Conservation (phyloP, 2,888 invertebrate genomes). For the Yponomeuta evonymella region DNA sequence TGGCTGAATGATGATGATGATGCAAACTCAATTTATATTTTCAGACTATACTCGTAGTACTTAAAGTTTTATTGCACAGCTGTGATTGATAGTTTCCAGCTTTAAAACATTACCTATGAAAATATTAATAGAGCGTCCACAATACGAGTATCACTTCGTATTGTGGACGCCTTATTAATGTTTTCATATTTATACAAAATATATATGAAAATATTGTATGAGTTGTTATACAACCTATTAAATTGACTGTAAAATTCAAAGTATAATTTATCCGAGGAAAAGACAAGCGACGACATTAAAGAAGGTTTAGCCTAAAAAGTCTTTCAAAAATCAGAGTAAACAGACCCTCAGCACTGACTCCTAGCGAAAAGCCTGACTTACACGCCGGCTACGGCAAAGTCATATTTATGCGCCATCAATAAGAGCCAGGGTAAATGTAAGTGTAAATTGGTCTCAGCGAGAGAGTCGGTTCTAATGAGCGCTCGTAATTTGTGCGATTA, state of each 20-base stretch:
- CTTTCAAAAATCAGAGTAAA: conserved; percentile 1
- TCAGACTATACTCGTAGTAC: too few species aligned
- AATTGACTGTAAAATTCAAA: background rate
- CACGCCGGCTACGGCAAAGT: background rate
- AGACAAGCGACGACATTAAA: background rate
- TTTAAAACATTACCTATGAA: too few species aligned
- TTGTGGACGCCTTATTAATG: too few species aligned
- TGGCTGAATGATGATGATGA: too few species aligned
- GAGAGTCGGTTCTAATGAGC: conserved; percentile 7
- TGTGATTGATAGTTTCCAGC: too few species aligned
- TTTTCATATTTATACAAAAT: too few species aligned
- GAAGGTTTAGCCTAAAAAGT: background rate
- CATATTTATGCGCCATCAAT: background rate
- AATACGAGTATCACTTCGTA: too few species aligned
- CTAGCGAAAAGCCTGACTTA: background rate
- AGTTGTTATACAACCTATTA: background rate
- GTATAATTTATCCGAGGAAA: background rate
- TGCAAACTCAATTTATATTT: too few species aligned
- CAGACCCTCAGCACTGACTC: background rate
- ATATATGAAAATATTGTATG: too few species aligned
- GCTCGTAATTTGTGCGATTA: conserved; percentile 9
- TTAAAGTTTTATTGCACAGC: too few species aligned
- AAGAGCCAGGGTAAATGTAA: background rate
- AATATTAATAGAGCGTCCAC: too few species aligned
- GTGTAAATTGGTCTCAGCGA: background rate